Percentiles rank a stretch among this genome's conserved stretches.
Conservation (phyloP, 2,888 invertebrate genomes). For the Alviniconcha strummeri region DNA sequence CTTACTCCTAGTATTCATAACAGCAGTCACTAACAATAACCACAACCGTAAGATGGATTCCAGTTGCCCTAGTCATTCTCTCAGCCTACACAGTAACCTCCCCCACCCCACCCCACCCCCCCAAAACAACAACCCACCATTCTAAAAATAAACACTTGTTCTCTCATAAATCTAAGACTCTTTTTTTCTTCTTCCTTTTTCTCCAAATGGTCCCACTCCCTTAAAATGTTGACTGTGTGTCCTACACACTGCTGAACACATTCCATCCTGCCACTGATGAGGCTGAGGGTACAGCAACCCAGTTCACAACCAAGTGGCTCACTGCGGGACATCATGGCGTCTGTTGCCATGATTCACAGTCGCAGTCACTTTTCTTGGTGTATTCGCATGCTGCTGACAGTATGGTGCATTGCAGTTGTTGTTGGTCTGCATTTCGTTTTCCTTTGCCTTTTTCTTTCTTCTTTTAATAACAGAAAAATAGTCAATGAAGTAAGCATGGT, state of each 20-base stretch:
- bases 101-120: neutral
- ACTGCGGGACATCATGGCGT: no score
- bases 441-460: no score
- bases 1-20: neutral
- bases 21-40: no score
- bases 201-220: neutral
- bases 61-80: neutral
- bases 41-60: no score
- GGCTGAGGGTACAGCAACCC: neutral
- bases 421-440: no score
- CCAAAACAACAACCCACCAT: neutral
- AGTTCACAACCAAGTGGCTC: neutral
- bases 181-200: no score
- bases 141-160: neutral
- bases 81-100: neutral
- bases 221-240: neutral
- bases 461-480: no score
- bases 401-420: no score
- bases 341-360: no score
- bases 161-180: neutral
- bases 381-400: no score
- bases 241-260: neutral
- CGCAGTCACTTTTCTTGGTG: no score
- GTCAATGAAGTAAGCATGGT: no score
- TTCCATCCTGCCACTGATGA: neutral